Conservation (phyloP, 1,140 invertebrate genomes). For the Zophobas morio region DNA sequence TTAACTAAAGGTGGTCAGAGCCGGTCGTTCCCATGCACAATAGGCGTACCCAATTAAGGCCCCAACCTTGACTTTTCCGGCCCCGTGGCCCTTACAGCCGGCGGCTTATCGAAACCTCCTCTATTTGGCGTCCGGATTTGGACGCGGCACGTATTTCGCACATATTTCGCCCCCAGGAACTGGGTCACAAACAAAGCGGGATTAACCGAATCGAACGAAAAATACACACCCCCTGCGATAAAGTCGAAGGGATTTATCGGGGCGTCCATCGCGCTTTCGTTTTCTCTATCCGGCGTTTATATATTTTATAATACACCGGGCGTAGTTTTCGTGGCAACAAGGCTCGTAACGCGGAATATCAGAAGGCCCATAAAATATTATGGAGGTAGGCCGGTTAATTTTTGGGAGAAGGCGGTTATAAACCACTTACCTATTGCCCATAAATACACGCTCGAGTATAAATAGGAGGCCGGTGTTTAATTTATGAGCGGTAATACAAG, state of each 20-base stretch:
- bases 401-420: slow-evolving; percentile 13
- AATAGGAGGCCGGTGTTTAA: slow-evolving; percentile 29
- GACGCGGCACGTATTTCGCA: slow-evolving; percentile 25
- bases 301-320: background rate
- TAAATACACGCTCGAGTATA: slow-evolving; percentile 29
- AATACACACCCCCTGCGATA: slow-evolving; percentile 29
- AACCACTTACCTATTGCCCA: slow-evolving; percentile 32
- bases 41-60: no score
- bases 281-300: background rate
- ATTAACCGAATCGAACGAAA: slow-evolving; percentile 32
- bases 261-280: background rate
- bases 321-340: background rate
- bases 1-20: no score
- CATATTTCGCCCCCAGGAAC: slow-evolving; percentile 27
- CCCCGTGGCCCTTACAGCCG: slow-evolving; percentile 7
- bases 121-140: slow-evolving; percentile 25
- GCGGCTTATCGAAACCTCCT: slow-evolving; percentile 25
- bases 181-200: slow-evolving; percentile 36
- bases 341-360: background rate
- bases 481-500: slow-evolving; percentile 21
- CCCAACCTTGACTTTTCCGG: no score
- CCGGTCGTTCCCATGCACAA: no score
- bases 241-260: slow-evolving; percentile 15
- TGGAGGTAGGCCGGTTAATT: slow-evolving; percentile 5
- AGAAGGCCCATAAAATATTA: slow-evolving; percentile 12